Conservation (phyloP, 1,140 invertebrate genomes). For the Atta texana region DNA sequence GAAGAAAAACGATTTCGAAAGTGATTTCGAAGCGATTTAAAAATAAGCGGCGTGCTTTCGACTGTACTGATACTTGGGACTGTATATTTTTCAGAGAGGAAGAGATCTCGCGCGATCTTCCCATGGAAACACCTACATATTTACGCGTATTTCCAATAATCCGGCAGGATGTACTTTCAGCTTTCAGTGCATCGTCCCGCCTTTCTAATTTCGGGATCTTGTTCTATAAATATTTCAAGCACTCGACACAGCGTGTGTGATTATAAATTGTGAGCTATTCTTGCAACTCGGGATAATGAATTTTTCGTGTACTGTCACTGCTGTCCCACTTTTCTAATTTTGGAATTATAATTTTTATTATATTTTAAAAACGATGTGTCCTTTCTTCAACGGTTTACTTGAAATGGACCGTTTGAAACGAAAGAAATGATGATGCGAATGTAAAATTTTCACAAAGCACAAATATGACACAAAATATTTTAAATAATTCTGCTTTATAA, state of each 20-base stretch:
- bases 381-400: neutral
- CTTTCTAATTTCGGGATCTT: constrained; percentile 25
- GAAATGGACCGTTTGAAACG: neutral
- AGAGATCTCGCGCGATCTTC: neutral
- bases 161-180: neutral
- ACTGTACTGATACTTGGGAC: neutral
- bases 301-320: neutral
- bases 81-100: neutral
- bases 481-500: neutral
- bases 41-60: neutral
- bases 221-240: constrained; percentile 1
- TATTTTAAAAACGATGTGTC: too few species aligned
- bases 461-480: neutral
- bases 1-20: too few species aligned
- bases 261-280: constrained; percentile 33
- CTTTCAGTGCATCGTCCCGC: constrained; percentile 16
- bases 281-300: neutral
- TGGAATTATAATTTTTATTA: neutral
- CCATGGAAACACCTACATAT: neutral
- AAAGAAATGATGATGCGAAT: neutral
- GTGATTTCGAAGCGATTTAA: neutral
- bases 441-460: neutral
- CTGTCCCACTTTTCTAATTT: constrained; percentile 35
- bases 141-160: neutral
- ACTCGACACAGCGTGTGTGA: neutral